A percentile compares a stretch with the other conserved stretches of the same genome.
Evolutionary conservation across 2,113 vertebrate species (phyloP).

Genomic region (Gavialis gangeticus): DNA sequence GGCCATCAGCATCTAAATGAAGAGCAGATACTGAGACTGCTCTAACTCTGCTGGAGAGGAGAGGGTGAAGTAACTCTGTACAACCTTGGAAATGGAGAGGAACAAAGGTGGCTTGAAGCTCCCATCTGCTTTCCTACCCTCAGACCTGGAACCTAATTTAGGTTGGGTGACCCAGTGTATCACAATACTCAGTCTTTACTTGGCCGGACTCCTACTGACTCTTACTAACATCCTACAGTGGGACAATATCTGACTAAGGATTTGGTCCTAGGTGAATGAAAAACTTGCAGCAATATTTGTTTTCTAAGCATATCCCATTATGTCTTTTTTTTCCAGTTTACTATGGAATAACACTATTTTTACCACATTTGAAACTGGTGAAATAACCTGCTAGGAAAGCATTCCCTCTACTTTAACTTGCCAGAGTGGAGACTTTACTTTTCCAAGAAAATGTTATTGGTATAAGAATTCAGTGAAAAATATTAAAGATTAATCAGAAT

Average conservation of each 20-base stretch:
- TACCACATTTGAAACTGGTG: background rate
- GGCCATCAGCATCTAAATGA: background rate
- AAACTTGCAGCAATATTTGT: slow-evolving; percentile 45
- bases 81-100: background rate
- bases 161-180: background rate
- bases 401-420: slow-evolving; percentile 28
- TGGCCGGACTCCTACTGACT: slow-evolving; percentile 50
- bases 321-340: slow-evolving; percentile 35
- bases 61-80: background rate
- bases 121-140: background rate
- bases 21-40: background rate
- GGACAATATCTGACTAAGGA: slow-evolving; percentile 52
- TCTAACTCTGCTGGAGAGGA: background rate
- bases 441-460: slow-evolving; percentile 47
- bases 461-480: slow-evolving; percentile 47
- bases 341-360: background rate
- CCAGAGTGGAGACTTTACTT: background rate
- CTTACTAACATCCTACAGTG: background rate
- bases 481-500: background rate
- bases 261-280: slow-evolving; percentile 32
- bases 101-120: background rate
- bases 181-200: slow-evolving; percentile 38
- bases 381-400: slow-evolving; percentile 48
- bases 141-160: slow-evolving; percentile 12
- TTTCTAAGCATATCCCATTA: slow-evolving; percentile 48